Conservation (phyloP, 2,113 vertebrate species). For the Eudyptes chrysolophus region DNA sequence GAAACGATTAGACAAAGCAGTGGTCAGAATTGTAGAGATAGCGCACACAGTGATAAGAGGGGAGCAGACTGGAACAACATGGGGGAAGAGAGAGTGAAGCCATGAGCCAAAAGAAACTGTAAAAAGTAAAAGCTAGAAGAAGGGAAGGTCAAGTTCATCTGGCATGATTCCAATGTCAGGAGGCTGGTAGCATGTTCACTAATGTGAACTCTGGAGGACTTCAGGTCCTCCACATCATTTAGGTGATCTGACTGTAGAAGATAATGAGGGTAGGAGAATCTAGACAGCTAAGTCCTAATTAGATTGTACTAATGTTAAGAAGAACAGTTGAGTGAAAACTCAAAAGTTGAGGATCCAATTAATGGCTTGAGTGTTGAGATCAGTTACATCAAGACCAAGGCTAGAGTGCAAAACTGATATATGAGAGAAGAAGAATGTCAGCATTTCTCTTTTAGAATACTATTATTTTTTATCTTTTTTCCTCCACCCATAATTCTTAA, state of each 20-base stretch:
- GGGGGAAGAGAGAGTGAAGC: background rate
- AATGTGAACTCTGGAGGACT: background rate
- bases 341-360: background rate
- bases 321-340: background rate
- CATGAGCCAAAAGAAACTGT: background rate
- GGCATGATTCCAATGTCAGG: background rate
- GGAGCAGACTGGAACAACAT: background rate
- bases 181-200: background rate
- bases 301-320: background rate
- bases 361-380: background rate
- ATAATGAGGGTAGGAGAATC: background rate
- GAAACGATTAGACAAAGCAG: background rate
- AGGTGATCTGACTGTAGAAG: background rate
- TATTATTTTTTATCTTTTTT: background rate
- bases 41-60: background rate
- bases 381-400: background rate
- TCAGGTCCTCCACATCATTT: background rate
- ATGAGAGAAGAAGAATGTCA: background rate
- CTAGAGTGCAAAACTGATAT: background rate
- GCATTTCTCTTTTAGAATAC: background rate
- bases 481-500: background rate
- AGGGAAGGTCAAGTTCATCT: background rate
- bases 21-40: background rate
- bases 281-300: background rate
- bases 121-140: background rate